phyloP scores from a whole-genome alignment of 2,888 invertebrate species.

The Myopa tessellatipennis region DNA sequence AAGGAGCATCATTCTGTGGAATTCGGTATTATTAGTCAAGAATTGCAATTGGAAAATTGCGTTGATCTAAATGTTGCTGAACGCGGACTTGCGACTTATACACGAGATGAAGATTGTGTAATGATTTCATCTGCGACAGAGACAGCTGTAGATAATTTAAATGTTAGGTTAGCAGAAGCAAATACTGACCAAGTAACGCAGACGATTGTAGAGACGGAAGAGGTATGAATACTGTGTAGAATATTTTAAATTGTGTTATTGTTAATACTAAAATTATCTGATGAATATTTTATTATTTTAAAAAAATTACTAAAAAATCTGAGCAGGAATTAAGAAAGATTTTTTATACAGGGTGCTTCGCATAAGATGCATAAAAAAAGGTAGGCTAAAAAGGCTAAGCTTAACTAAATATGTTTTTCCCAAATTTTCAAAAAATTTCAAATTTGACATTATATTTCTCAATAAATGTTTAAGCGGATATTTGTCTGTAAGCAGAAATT shows the following conservation, averaged over 20 bases:
- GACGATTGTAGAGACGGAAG: constrained; percentile 59
- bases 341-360: no score
- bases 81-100: not conserved
- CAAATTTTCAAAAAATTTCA: not conserved
- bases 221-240: constrained; percentile 47
- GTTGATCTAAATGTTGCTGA: constrained; percentile 7
- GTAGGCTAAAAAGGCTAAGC: no score
- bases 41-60: constrained; percentile 31
- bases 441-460: constrained; percentile 2
- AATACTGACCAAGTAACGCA: constrained; percentile 49
- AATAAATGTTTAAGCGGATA: no score
- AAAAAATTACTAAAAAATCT: no score
- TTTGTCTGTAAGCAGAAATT: no score
- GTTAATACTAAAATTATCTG: no score
- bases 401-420: no score
- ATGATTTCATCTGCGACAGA: constrained; percentile 56
- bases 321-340: no score
- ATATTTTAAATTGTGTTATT: not conserved
- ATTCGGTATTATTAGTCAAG: constrained; percentile 43
- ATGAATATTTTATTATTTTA: no score
- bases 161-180: not conserved
- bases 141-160: constrained; percentile 40
- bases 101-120: constrained; percentile 46
- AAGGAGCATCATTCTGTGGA: constrained; percentile 72
- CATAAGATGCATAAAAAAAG: no score